Evolutionary conservation across 2,797 vertebrate species (phyloP).

Genomic region (Muscicapa comitata): DNA sequence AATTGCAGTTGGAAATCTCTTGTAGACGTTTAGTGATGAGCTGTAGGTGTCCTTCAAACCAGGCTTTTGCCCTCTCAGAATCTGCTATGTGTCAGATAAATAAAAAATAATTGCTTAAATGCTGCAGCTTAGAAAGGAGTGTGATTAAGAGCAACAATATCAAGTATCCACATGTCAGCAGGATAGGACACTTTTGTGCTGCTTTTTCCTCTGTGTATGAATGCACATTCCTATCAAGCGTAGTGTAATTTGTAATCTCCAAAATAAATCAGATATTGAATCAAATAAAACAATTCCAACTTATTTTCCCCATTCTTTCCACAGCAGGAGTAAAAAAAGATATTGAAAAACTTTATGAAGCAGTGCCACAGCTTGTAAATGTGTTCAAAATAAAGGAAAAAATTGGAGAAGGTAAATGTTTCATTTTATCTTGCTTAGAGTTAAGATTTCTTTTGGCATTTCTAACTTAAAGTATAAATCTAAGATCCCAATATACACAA

Average conservation of each 20-base stretch:
- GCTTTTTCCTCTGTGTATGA: background rate
- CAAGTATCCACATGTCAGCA: background rate
- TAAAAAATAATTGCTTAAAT: background rate
- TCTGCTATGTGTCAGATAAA: background rate
- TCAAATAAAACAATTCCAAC: background rate
- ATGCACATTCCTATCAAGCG: background rate
- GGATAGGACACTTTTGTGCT: background rate
- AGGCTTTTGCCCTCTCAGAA: background rate
- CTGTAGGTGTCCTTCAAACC: background rate
- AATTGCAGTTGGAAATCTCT: background rate
- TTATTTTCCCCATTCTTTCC: constrained; percentile 1
- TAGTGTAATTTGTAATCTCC: background rate
- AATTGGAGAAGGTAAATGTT: constrained; percentile 91
- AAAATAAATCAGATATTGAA: background rate
- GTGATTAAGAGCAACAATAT: background rate
- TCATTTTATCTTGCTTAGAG: background rate
- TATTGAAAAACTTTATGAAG: constrained; percentile 88
- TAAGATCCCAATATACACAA: background rate
- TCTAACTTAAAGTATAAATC: background rate
- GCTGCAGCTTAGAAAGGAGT: background rate
- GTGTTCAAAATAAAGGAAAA: constrained; percentile 89
- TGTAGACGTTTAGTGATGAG: background rate
- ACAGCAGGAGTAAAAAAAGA: constrained; percentile 83
- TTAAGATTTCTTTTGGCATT: background rate
- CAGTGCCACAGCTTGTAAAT: constrained; percentile 87